Percentiles rank a stretch among this genome's conserved stretches.
These are phyloP conservation scores for Hydractinia echinata DNA, from an alignment of 30 jellyfish, hydroid and myxozoan genomes.

Conservation along the genomic window DNA sequence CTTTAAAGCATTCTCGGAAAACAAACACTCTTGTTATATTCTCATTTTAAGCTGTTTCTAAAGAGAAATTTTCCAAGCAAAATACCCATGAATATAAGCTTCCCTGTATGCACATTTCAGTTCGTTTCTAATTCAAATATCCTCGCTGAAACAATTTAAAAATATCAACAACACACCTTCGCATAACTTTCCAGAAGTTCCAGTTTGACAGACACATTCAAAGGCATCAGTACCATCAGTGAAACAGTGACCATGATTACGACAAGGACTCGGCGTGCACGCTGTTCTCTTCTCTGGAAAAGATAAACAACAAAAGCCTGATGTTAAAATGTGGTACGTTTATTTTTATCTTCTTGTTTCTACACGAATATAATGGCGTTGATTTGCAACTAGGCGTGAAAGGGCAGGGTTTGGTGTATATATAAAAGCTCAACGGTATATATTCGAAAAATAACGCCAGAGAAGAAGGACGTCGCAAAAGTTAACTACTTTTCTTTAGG, in stretches of 20 bases:
- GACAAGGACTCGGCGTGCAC: conserved; percentile 80
- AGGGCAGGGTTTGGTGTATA: too few species aligned
- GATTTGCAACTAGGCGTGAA: too few species aligned
- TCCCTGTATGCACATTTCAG: not conserved
- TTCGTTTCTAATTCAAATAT: not conserved
- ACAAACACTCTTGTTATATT: too few species aligned
- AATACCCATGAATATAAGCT: not conserved
- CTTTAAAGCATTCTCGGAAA: too few species aligned
- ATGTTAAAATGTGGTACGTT: not conserved
- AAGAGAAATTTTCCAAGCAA: not conserved
- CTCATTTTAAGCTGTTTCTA: not conserved
- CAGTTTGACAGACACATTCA: conserved; percentile 70
- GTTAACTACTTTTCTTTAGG: too few species aligned
- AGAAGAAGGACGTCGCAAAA: too few species aligned
- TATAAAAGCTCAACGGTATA: too few species aligned
- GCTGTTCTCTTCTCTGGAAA: conserved; percentile 51
- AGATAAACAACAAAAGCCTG: not conserved
- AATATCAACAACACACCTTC: conserved; percentile 31
- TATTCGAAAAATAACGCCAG: too few species aligned
- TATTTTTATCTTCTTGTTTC: not conserved
- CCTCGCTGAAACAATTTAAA: not conserved
- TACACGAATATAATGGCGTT: too few species aligned
- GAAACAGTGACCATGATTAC: conserved; percentile 63
- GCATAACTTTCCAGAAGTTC: conserved; percentile 71
- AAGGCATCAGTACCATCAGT: conserved; percentile 35